phyloP scores from a whole-genome alignment of 2,888 invertebrate species.

The Linyphia triangularis region DNA sequence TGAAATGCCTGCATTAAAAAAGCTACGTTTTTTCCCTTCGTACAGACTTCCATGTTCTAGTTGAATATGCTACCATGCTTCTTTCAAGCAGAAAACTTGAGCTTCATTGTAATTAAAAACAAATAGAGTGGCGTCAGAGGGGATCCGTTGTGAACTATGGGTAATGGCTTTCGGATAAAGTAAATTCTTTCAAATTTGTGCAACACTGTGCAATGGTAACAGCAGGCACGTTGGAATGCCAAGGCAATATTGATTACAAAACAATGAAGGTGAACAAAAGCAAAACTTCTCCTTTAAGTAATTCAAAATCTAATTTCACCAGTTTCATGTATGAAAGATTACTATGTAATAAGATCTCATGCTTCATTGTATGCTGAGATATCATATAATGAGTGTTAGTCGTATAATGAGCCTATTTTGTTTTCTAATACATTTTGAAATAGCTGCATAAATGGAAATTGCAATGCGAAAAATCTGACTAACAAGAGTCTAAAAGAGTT shows the following conservation, averaged over 20 bases:
- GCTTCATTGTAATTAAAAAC: constrained; percentile 39
- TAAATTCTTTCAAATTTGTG: constrained; percentile 6
- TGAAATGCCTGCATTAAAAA: too few species aligned
- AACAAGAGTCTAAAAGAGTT: too few species aligned
- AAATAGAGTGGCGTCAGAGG: constrained; percentile 5
- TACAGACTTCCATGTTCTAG: not conserved
- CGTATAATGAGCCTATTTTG: too few species aligned
- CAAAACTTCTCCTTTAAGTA: not conserved
- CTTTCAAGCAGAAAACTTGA: not conserved
- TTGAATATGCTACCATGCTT: too few species aligned
- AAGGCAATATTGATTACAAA: constrained; percentile 31
- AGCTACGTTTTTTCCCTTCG: not conserved
- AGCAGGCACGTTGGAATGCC: constrained; percentile 24
- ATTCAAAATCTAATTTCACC: not conserved
- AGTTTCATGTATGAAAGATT: too few species aligned
- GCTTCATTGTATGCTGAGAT: too few species aligned
- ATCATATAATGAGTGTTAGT: too few species aligned
- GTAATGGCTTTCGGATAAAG: constrained; percentile 48
- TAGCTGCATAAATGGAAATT: too few species aligned
- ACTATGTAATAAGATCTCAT: too few species aligned
- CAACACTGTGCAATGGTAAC: not conserved
- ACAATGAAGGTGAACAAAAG: constrained; percentile 9
- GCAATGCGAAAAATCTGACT: too few species aligned
- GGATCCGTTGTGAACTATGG: not conserved
- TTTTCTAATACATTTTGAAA: too few species aligned